Evolutionary conservation across 2,888 invertebrate genomes (phyloP).

Genomic region (Leptopilina myrica): DNA sequence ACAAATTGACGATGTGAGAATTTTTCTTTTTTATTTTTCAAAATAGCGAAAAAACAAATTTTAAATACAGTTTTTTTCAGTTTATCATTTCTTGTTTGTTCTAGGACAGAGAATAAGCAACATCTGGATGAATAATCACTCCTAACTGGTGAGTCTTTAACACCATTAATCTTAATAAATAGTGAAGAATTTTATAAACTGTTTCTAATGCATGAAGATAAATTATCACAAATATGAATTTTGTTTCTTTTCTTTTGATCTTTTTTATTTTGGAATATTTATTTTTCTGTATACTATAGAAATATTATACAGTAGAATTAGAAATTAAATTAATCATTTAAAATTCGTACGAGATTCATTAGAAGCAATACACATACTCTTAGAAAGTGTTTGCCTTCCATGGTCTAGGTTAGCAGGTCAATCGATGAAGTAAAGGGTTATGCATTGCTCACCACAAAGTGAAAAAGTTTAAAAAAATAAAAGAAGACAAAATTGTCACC

Average conservation of each 20-base stretch:
- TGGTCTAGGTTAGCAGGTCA: conserved; percentile 55
- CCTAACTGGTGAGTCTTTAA: neutral
- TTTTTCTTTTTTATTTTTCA: neutral
- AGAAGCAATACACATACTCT: neutral
- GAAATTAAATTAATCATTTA: no score
- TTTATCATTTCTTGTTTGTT: neutral
- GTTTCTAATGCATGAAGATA: no score
- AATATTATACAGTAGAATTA: no score
- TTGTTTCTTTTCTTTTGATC: neutral
- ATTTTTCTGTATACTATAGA: no score
- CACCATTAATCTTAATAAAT: neutral
- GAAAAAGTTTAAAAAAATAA: neutral
- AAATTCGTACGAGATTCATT: neutral
- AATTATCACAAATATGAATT: no score
- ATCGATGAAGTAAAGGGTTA: conserved; percentile 54
- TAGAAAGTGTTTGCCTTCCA: conserved; percentile 21
- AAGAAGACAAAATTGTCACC: neutral
- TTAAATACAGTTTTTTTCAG: no score
- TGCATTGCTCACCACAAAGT: conserved; percentile 20
- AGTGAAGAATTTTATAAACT: neutral
- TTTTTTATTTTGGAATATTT: no score
- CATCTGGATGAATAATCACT: conserved; percentile 9
- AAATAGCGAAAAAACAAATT: no score
- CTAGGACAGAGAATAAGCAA: neutral
- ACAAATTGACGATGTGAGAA: neutral